Evolutionary conservation across 2,113 vertebrate species (phyloP).

Genomic region (Malurus alboscapulatus): DNA sequence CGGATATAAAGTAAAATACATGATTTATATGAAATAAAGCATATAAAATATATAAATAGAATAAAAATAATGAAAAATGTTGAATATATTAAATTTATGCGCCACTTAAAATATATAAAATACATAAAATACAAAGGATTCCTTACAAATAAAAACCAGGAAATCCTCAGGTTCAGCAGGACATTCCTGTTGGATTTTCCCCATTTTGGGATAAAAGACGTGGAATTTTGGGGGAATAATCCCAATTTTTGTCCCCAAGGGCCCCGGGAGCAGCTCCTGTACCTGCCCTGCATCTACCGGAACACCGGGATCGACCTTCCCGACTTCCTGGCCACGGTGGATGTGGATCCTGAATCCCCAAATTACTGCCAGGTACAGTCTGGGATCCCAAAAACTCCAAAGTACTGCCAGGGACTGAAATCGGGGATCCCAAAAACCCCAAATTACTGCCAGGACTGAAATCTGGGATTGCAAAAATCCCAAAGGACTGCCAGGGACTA

Average conservation of each 20-base stretch:
- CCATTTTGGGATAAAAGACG: not conserved
- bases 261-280: constrained; percentile 86
- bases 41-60: no score
- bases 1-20: not conserved
- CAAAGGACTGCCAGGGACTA: no score
- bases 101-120: no score
- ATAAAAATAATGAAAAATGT: no score
- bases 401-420: no score
- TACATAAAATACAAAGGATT: not conserved
- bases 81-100: no score
- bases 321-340: constrained; percentile 92
- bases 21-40: no score
- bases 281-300: constrained; percentile 91
- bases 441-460: no score
- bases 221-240: not conserved
- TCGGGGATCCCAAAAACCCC: no score
- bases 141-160: not conserved
- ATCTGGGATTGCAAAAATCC: no score
- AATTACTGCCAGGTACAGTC: constrained; percentile 82
- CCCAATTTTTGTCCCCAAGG: not conserved
- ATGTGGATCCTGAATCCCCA: constrained; percentile 83
- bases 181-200: not conserved
- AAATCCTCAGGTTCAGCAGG: no score
- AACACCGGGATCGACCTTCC: constrained; percentile 72
- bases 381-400: not conserved